Base-by-base conservation (phyloP, 2,113 vertebrate genomes). In the Burhinus oedicnemus region DNA sequence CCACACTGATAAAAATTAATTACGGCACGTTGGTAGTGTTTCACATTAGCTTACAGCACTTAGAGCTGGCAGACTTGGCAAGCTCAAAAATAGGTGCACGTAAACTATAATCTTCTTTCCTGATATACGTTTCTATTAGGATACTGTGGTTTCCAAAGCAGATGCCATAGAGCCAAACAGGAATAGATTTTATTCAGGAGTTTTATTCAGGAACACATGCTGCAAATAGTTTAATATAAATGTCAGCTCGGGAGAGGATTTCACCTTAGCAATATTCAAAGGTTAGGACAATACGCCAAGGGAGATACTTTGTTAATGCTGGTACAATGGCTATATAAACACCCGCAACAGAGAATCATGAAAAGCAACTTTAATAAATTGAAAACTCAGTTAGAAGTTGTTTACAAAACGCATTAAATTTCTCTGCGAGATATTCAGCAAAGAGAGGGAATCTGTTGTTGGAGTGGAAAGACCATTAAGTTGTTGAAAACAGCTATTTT, bases 221-320 rank as follows among this genome's bases (percentile, higher is more conserved):
- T 83, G 57, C 62, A 95, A 93, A 88, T 10, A 60, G 44, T 38
- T 94, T 86, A 74, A 88, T 91, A 80, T 45, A 94, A 94, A 92
- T 77, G 84, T 91, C 96, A 95, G 65, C 32, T 34, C 69, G 51
- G 82, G 49, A 93, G 54, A 87, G 57, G 61, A 65, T 85, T 93
- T 86, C 82, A 93, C 75, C 82, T 66, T 36, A 66, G 84, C 85
- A 77, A n/a, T 83, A 90, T 52, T 55, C 83, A 78, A 83, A 92
- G 79, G 60, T 78, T 70, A 87, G 86, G 90, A 89, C 85, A 90
- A 26, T 62, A 55, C 21, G 68, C 69, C 90, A 86, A 32, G 0
- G 2, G 52, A 90, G 72, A 81, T 64, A 15, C 58, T 69, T 87
- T 34, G 38, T 57, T 84, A 83, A 86, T 52, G 88, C 55, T 1